Evolutionary conservation across 1,140 invertebrate genomes (phyloP), one percentile per base, ranked within the genome.

Genomic region (Bombus huntii): DNA sequence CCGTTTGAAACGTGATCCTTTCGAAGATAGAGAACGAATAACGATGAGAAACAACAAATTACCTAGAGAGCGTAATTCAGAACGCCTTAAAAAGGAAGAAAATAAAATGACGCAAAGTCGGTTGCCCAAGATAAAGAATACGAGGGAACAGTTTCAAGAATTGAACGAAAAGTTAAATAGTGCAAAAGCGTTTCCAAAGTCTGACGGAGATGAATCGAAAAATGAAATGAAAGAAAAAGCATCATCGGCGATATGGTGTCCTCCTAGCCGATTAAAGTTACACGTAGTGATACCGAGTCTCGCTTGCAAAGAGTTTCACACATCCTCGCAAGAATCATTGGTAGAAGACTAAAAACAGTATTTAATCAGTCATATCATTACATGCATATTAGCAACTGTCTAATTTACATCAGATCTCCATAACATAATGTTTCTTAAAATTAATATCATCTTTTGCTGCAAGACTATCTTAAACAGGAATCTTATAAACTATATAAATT

Each of bases 231-330:
- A 82, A 25, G n/a, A 34, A 88, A 70, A 68, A 57, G 28, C 39
- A n/a, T 39, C 75, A 9, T 25, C 66, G 13, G 28, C 71, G 18
- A 37, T 39, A 25, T 88, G 86, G 88, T 83, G 80, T 13, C 75
- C 89, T 12, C 79, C 87, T 25, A 89, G 87, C 18, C 92, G 93
- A 70, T 90, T 92, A 0, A 96, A 97, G 91, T 94, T 97, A 25
- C 97, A 97, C 88, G 97, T 97, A 73, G 97, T 97, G 88, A 96
- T 97, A 95, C 97, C 97, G 0, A 96, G 95, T 88, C 92, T 97
- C 62, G 81, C 78, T 83, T 91, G 78, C 22, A 78, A 75, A 12
- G 89, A 93, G 78, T 91, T 90, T 72, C 80, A 86, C 22, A 66
- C 74, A 39, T 94, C 93, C 31, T 93, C 93, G 13, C 86, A 92